Conservation (phyloP, 1,140 invertebrate genomes). For the Pararge aegeria region DNA sequence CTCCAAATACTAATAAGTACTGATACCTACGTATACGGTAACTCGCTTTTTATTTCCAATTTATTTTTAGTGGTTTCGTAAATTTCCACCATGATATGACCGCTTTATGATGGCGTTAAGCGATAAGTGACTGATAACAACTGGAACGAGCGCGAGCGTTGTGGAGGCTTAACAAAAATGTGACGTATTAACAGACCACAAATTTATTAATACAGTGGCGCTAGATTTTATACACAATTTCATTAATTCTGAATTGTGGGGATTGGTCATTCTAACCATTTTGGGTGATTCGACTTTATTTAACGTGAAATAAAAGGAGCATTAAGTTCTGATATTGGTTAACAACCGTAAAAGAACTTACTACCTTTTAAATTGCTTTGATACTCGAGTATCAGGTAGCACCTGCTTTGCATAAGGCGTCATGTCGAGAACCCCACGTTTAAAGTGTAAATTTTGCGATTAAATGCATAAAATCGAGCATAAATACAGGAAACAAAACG, state of each 20-base stretch:
- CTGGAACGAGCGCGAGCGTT: slow-evolving; percentile 9
- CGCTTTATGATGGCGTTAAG: slow-evolving; percentile 64
- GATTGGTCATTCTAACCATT: slow-evolving; percentile 3
- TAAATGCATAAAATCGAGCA: slow-evolving; percentile 71
- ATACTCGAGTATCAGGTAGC: slow-evolving; percentile 66
- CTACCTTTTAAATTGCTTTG: slow-evolving; percentile 29
- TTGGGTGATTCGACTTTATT: background rate
- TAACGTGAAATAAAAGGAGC: background rate
- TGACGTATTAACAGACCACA: slow-evolving; percentile 7
- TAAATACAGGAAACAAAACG: slow-evolving; percentile 61
- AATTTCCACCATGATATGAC: slow-evolving; percentile 55
- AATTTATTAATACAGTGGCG: slow-evolving; percentile 1
- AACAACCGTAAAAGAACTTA: slow-evolving; percentile 21
- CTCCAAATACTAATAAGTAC: slow-evolving; percentile 77
- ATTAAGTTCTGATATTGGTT: slow-evolving; percentile 6
- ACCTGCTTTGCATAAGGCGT: slow-evolving; percentile 77
- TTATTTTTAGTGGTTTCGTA: slow-evolving; percentile 54
- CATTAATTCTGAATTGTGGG: background rate
- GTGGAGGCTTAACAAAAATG: background rate
- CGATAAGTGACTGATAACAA: slow-evolving; percentile 56
- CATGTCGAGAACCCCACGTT: slow-evolving; percentile 68
- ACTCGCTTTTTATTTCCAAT: slow-evolving; percentile 56
- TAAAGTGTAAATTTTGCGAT: slow-evolving; percentile 77
- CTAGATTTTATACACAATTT: slow-evolving; percentile 10
- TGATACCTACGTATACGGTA: slow-evolving; percentile 59